Percentiles rank a stretch among this genome's conserved stretches.
These are phyloP conservation scores for Virgularia gustaviana DNA, from an alignment of 92 coral and sea anemone species.

Conservation along the genomic window DNA sequence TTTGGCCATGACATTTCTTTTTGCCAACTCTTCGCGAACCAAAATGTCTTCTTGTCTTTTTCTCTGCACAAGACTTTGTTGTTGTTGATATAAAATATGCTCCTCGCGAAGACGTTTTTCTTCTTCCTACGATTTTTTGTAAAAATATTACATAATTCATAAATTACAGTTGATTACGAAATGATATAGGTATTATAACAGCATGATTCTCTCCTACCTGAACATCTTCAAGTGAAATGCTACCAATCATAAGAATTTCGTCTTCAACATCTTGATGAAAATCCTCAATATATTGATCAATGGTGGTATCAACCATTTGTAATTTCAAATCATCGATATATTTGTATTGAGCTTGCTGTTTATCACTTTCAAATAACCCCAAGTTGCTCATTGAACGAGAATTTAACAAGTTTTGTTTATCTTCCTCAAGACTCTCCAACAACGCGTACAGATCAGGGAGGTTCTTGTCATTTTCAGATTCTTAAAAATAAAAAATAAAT, in stretches of 20 bases:
- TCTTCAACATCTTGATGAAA: constrained; percentile 92
- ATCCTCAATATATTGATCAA: constrained; percentile 72
- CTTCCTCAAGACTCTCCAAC: constrained; percentile 86
- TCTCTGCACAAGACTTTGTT: constrained; percentile 68
- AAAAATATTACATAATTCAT: no score
- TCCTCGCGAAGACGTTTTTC: constrained; percentile 89
- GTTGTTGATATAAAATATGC: constrained; percentile 88
- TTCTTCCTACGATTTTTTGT: constrained; percentile 96
- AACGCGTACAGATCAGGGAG: constrained; percentile 84
- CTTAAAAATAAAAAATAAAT: constrained; percentile 27
- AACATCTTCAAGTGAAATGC: constrained; percentile 90
- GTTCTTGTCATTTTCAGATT: constrained; percentile 67
- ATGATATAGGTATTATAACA: not conserved
- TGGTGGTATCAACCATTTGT: constrained; percentile 79
- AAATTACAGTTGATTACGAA: no score
- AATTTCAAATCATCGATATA: constrained; percentile 80
- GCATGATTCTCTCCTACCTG: constrained; percentile 58
- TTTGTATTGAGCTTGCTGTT: constrained; percentile 68
- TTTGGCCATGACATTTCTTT: constrained; percentile 67
- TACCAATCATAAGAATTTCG: constrained; percentile 93
- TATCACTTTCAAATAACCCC: constrained; percentile 73
- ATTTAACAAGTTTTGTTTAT: constrained; percentile 75
- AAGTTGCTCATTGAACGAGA: not conserved
- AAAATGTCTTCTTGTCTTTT: constrained; percentile 77
- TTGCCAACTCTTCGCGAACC: constrained; percentile 75